Conservation (phyloP, 2,797 vertebrate species). For the Dicrostonyx torquatus region DNA sequence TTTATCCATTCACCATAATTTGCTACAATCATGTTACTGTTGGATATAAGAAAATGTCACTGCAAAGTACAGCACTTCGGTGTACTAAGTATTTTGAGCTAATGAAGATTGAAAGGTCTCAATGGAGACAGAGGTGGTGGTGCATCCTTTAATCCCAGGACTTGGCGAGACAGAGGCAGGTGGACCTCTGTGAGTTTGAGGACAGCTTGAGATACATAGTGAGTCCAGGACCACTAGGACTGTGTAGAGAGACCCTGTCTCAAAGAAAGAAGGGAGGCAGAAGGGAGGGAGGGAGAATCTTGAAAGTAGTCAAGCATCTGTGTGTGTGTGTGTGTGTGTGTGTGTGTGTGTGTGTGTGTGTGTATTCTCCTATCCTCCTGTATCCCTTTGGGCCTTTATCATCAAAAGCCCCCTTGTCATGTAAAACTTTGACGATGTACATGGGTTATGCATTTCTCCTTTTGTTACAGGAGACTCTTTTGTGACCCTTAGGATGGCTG, state of each 20-base stretch:
- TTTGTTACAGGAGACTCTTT: background rate
- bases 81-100: background rate
- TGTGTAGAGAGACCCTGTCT: background rate
- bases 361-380: background rate
- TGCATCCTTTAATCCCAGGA: background rate
- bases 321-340: too few relatives aligned
- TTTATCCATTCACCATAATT: background rate
- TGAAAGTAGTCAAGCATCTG: too few relatives aligned
- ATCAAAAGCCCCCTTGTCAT: background rate
- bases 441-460: background rate
- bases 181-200: background rate
- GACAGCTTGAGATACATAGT: background rate
- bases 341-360: too few relatives aligned
- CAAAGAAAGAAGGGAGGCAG: background rate
- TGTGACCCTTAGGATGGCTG: background rate
- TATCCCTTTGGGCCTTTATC: background rate
- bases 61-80: background rate
- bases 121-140: too few relatives aligned
- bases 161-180: background rate
- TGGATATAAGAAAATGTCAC: background rate
- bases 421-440: background rate
- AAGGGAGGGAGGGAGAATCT: too few relatives aligned
- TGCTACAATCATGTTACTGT: background rate
- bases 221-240: background rate
- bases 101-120: background rate